Conservation (phyloP, 1,140 invertebrate genomes). For the Mamestra configurata region DNA sequence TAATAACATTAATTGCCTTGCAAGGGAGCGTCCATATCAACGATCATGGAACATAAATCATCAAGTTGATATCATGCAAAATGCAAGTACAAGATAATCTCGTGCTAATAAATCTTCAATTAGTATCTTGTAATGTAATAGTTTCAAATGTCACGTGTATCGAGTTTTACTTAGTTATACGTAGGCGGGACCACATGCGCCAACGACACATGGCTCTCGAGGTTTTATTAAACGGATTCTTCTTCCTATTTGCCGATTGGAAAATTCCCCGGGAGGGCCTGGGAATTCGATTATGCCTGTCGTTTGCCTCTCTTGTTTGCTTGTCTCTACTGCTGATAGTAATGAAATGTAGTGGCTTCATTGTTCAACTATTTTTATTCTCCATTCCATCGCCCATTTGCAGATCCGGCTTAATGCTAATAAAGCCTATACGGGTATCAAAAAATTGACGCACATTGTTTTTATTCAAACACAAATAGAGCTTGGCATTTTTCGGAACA, state of each 20-base stretch:
- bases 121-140: constrained; percentile 23
- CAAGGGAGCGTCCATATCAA: constrained; percentile 3
- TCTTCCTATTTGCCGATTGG: constrained; percentile 69
- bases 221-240: constrained; percentile 72
- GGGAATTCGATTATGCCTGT: constrained; percentile 71
- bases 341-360: constrained; percentile 48
- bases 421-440: constrained; percentile 17
- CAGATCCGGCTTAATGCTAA: constrained; percentile 6
- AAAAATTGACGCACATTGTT: constrained; percentile 16
- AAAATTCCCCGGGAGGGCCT: constrained; percentile 62
- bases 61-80: not conserved
- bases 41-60: constrained; percentile 6
- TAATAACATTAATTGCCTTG: constrained; percentile 5
- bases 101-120: constrained; percentile 20
- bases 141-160: constrained; percentile 46
- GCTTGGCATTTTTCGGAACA: constrained; percentile 12
- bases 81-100: constrained; percentile 21
- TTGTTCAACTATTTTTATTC: constrained; percentile 39
- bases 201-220: constrained; percentile 42
- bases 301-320: constrained; percentile 61
- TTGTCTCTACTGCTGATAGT: constrained; percentile 51
- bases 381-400: not conserved
- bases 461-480: constrained; percentile 21
- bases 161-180: constrained; percentile 23
- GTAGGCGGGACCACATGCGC: constrained; percentile 41